Evolutionary conservation across 2,113 vertebrate genomes (phyloP).

Genomic region (Haemorhous mexicanus): DNA sequence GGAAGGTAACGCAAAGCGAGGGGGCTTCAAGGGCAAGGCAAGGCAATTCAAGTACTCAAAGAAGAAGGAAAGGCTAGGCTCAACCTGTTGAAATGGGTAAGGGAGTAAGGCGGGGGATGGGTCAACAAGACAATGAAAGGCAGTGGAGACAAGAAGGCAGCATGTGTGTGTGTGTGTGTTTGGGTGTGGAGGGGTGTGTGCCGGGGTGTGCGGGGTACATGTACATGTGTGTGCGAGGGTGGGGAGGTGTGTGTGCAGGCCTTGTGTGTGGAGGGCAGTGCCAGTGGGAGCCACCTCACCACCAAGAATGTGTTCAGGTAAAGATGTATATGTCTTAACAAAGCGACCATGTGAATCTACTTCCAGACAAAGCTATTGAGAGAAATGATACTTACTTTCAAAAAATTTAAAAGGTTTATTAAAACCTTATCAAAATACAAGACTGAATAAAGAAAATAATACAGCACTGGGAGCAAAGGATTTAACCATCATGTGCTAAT

Average conservation of each 20-base stretch:
- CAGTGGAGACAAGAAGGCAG: not conserved
- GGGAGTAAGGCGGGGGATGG: not conserved
- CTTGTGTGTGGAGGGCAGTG: not conserved
- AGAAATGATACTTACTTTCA: too few species aligned
- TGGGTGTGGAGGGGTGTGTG: too few species aligned
- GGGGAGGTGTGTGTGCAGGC: not conserved
- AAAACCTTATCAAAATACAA: too few species aligned
- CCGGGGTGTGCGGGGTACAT: too few species aligned
- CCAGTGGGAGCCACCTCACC: not conserved
- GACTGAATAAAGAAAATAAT: too few species aligned
- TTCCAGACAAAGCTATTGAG: too few species aligned
- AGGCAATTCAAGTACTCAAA: not conserved
- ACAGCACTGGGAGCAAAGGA: too few species aligned
- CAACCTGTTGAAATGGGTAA: not conserved
- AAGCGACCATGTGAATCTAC: too few species aligned
- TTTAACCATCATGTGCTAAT: too few species aligned
- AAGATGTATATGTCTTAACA: too few species aligned
- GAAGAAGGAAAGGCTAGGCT: not conserved
- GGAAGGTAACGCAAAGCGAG: not conserved
- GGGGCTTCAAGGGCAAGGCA: not conserved
- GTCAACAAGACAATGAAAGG: not conserved
- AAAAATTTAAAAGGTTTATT: too few species aligned
- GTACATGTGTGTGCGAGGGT: too few species aligned
- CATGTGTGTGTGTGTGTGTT: not conserved
- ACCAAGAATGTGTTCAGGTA: not conserved